A percentile compares a stretch with the other conserved stretches of the same genome.
Conservation (phyloP, 1,140 invertebrate species). For the Habropoda laboriosa region DNA sequence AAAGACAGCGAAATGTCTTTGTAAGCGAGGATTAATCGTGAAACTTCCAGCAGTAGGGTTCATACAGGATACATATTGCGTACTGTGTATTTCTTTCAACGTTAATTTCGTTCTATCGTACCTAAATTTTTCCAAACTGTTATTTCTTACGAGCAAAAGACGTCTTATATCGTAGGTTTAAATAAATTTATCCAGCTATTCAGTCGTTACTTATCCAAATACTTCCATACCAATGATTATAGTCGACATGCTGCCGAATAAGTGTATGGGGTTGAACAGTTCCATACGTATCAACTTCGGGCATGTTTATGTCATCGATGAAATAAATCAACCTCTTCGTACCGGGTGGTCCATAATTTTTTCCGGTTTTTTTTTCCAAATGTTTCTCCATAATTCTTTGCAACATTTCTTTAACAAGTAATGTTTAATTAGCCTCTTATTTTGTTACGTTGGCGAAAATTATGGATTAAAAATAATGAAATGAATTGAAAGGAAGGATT, state of each 20-base stretch:
- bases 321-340: slow-evolving; percentile 96
- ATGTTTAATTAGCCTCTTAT: not conserved
- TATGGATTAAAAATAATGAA: no score
- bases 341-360: slow-evolving; percentile 95
- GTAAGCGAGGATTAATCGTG: slow-evolving; percentile 94
- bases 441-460: no score
- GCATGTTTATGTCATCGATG: slow-evolving; percentile 98
- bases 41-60: slow-evolving; percentile 98
- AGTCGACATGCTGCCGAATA: slow-evolving; percentile 96
- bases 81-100: slow-evolving; percentile 96
- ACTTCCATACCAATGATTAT: slow-evolving; percentile 90
- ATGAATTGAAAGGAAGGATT: no score
- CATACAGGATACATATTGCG: slow-evolving; percentile 97
- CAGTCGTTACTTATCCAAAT: slow-evolving; percentile 26
- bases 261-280: slow-evolving; percentile 98
- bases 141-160: not conserved
- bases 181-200: slow-evolving; percentile 9
- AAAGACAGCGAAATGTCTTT: slow-evolving; percentile 96
- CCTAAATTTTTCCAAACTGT: slow-evolving; percentile 71
- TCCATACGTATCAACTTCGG: slow-evolving; percentile 96
- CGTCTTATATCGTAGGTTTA: not conserved
- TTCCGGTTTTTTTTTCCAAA: slow-evolving; percentile 96
- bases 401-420: slow-evolving; percentile 86
- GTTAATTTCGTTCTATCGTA: slow-evolving; percentile 93
- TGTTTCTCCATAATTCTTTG: slow-evolving; percentile 96